These are phyloP conservation scores for Vulpes ferrilata DNA, from an alignment of 2,113 vertebrate species.

Conservation along the genomic window DNA sequence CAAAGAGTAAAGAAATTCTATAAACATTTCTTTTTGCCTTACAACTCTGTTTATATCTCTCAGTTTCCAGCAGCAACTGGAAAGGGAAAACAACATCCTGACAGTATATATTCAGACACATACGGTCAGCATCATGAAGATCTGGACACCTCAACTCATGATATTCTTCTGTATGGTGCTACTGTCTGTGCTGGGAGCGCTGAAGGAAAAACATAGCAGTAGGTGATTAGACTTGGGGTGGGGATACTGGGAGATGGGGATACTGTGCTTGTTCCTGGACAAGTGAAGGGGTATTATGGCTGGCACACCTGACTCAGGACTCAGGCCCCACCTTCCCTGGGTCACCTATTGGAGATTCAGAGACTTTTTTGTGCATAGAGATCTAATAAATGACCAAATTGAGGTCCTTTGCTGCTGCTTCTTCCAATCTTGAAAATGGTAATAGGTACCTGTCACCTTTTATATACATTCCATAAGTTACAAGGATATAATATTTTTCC, in stretches of 20 bases:
- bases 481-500: neutral
- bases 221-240: neutral
- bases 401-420: neutral
- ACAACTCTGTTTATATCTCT: neutral
- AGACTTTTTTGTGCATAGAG: neutral
- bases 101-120: neutral
- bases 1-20: neutral
- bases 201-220: fast-evolving
- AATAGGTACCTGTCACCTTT: neutral
- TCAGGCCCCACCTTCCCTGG: neutral
- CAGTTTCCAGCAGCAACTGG: neutral
- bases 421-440: neutral
- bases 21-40: neutral
- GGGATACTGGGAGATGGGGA: neutral
- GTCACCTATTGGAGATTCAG: neutral
- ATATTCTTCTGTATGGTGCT: neutral
- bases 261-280: neutral
- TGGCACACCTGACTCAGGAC: neutral
- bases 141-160: neutral
- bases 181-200: neutral
- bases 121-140: neutral
- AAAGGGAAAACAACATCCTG: neutral
- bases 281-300: neutral
- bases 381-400: neutral
- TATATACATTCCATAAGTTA: neutral